Percentiles rank a stretch among this genome's conserved stretches.
Conservation (phyloP, 2,113 vertebrate genomes). For the Ploceus nigricollis region DNA sequence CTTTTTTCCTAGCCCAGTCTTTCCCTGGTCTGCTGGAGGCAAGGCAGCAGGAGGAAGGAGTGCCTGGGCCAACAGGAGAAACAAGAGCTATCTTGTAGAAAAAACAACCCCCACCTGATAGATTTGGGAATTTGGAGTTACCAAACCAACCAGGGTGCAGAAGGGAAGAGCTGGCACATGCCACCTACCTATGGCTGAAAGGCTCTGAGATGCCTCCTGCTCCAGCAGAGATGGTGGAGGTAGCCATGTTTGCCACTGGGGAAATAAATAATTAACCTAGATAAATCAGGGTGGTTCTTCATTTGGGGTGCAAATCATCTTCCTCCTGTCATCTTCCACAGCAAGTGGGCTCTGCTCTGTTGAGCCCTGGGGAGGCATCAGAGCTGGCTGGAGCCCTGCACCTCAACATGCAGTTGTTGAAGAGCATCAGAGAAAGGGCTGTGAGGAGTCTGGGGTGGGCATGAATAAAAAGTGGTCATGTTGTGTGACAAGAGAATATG, state of each 20-base stretch:
- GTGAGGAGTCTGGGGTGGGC: not conserved
- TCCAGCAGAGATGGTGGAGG: not conserved
- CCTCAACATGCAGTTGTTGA: accelerated
- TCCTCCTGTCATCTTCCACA: not conserved
- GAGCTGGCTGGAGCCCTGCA: not conserved
- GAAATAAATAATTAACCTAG: not conserved
- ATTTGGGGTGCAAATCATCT: not conserved
- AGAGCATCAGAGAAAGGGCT: not conserved
- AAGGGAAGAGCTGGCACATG: not conserved
- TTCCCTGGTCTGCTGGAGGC: not conserved
- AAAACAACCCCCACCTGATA: not conserved
- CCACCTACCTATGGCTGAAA: not conserved
- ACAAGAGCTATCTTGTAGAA: not conserved
- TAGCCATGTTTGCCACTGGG: not conserved
- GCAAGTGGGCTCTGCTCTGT: not conserved
- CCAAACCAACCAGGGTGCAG: not conserved
- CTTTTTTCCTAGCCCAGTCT: not conserved
- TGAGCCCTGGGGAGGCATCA: not conserved
- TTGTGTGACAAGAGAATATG: not conserved
- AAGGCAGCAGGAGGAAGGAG: not conserved
- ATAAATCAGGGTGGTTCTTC: not conserved
- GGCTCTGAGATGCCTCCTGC: not conserved
- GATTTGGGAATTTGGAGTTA: not conserved
- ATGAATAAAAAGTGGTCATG: not conserved
- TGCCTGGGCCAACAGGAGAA: not conserved